phyloP scores from a whole-genome alignment of 2,888 invertebrate genomes.

The Micoletzkya japonica region DNA sequence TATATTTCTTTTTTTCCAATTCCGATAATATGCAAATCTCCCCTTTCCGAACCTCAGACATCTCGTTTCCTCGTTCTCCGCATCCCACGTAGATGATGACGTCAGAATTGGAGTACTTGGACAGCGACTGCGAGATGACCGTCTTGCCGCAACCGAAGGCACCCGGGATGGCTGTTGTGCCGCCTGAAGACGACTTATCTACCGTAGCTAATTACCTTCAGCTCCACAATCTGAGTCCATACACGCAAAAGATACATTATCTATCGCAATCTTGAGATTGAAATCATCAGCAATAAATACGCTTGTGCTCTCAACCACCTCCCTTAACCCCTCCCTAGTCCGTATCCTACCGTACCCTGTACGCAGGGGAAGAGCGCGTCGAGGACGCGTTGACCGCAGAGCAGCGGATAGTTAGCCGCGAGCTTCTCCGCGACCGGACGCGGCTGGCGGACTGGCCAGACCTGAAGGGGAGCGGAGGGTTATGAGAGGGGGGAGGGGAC shows the following conservation, averaged over 20 bases:
- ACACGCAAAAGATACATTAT: no score
- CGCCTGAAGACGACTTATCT: background rate
- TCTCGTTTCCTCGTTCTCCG: constrained; percentile 98
- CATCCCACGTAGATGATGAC: constrained; percentile 98
- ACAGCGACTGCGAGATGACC: constrained; percentile 95
- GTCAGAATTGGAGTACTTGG: constrained; percentile 97
- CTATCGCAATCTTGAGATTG: no score
- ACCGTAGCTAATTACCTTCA: no score
- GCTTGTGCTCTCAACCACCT: no score
- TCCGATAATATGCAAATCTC: no score
- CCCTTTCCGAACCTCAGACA: constrained; percentile 77
- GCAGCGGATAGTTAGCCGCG: constrained; percentile 92
- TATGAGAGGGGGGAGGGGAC: no score
- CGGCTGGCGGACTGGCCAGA: constrained; percentile 97
- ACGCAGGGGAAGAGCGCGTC: constrained; percentile 93
- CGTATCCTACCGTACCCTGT: constrained; percentile 20
- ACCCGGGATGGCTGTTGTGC: constrained; percentile 75
- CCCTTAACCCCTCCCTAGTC: no score
- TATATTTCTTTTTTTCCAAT: background rate
- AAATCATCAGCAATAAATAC: no score
- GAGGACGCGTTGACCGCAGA: constrained; percentile 93
- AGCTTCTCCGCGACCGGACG: constrained; percentile 93
- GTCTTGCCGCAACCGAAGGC: constrained; percentile 99
- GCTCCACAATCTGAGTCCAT: no score
- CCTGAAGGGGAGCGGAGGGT: no score